Evolutionary conservation across 2,797 vertebrate genomes (phyloP).

Genomic region (Myiotriccus ornatus): DNA sequence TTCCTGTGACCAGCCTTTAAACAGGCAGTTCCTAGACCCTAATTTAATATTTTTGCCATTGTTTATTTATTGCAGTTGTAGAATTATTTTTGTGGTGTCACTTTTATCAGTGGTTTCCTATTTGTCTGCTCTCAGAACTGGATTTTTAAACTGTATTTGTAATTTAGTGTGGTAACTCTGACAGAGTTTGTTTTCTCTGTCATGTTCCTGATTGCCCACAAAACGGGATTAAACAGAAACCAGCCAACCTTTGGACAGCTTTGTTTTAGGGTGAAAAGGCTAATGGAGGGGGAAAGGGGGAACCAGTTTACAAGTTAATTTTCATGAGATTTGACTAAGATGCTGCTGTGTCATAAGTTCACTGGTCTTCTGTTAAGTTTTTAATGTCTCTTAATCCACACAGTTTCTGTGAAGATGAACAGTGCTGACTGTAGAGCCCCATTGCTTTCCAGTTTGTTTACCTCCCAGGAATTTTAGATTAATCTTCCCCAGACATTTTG

Average conservation of each 20-base stretch:
- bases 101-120: background rate
- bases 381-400: background rate
- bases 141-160: background rate
- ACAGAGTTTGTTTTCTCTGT: background rate
- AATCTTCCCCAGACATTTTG: background rate
- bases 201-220: background rate
- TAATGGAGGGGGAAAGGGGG: accelerated
- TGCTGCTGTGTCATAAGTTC: background rate
- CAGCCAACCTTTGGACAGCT: background rate
- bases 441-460: background rate
- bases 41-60: background rate
- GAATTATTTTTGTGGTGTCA: background rate
- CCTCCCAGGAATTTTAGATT: background rate
- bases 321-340: background rate
- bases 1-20: background rate
- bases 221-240: background rate
- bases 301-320: background rate
- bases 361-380: background rate
- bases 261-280: background rate
- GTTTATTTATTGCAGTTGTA: background rate
- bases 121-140: background rate
- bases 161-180: background rate
- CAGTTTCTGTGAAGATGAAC: background rate
- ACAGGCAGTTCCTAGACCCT: background rate
- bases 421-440: background rate